These are phyloP conservation scores for Axinella damicornis DNA, from an alignment of 37 sponge, comb jelly and placozoan genomes.

Conservation along the genomic window DNA sequence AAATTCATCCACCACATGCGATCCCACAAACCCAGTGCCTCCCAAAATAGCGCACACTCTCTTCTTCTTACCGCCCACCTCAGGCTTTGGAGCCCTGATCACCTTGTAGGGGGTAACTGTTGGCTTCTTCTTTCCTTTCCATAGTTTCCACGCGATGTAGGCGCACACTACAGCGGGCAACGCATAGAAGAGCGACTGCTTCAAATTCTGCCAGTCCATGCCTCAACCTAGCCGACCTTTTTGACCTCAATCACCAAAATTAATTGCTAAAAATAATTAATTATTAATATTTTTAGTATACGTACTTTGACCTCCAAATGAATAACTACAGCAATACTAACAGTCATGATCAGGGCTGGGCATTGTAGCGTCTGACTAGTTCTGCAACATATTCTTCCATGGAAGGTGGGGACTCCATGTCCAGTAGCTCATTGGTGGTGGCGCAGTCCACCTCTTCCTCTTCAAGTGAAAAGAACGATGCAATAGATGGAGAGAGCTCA, in stretches of 20 bases:
- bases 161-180: too few relatives aligned
- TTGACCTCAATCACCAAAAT: too few relatives aligned
- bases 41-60: slow-evolving; percentile 65
- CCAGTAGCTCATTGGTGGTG: slow-evolving; percentile 23
- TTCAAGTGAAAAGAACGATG: slow-evolving; percentile 11
- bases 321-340: too few relatives aligned
- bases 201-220: too few relatives aligned
- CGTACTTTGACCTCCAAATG: too few relatives aligned
- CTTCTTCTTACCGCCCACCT: slow-evolving; percentile 4
- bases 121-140: slow-evolving; percentile 14
- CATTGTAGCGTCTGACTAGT: slow-evolving; percentile 14
- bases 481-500: slow-evolving; percentile 33
- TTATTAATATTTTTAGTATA: too few relatives aligned
- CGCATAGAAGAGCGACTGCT: too few relatives aligned
- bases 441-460: slow-evolving; percentile 39
- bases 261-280: too few relatives aligned
- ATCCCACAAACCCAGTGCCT: slow-evolving; percentile 75
- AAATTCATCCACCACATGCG: slow-evolving; percentile 70
- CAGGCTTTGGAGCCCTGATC: too few relatives aligned
- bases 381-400: slow-evolving; percentile 40
- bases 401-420: slow-evolving; percentile 41
- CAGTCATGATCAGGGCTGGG: too few relatives aligned
- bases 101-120: neutral
- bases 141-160: neutral
- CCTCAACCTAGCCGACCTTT: too few relatives aligned